Conservation (phyloP, 2,113 vertebrate genomes). For the Lynx canadensis region DNA sequence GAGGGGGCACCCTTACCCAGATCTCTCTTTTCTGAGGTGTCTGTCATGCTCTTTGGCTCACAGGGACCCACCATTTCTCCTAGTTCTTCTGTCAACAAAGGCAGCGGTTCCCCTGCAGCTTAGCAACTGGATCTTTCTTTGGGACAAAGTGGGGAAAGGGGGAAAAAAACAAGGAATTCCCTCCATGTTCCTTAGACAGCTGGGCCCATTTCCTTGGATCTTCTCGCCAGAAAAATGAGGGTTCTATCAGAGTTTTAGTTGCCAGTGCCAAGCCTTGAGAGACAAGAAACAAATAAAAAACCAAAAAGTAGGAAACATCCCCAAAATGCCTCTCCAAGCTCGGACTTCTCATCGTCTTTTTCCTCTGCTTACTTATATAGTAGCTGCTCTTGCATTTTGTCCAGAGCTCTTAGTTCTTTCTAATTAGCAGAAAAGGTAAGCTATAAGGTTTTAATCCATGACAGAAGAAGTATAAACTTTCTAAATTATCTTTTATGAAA, state of each 20-base stretch:
- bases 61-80: neutral
- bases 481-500: slow-evolving; percentile 1
- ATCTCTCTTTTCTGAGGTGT: neutral
- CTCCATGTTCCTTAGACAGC: neutral
- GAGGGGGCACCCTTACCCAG: neutral
- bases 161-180: neutral
- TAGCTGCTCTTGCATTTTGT: neutral
- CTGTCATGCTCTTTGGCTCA: neutral
- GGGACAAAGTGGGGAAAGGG: neutral
- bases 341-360: neutral
- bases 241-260: neutral
- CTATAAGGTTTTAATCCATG: neutral
- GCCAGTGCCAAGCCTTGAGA: neutral
- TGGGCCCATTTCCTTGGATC: neutral
- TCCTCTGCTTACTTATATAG: neutral
- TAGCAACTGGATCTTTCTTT: neutral
- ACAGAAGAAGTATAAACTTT: neutral
- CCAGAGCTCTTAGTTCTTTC: neutral
- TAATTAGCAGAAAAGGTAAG: neutral
- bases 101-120: neutral
- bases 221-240: neutral
- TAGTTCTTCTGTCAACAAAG: neutral
- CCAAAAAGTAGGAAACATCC: neutral
- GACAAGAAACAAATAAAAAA: neutral
- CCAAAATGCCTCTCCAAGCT: neutral